A percentile compares a stretch with the other conserved stretches of the same genome.
These are phyloP conservation scores for Fissipunctia ypsillon DNA, from an alignment of 2,888 invertebrate species.

Conservation along the genomic window DNA sequence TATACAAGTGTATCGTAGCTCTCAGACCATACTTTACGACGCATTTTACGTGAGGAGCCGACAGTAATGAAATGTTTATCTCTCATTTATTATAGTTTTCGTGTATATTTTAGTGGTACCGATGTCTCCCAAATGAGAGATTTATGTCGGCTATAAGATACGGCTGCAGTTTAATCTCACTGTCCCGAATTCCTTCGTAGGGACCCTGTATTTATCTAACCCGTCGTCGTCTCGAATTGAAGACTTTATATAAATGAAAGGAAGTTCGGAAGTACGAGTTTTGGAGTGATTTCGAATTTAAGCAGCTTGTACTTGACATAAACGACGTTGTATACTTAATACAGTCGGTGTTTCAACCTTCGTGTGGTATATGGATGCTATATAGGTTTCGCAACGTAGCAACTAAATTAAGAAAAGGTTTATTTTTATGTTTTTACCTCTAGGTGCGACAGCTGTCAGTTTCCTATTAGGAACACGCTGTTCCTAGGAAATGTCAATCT, in stretches of 20 bases:
- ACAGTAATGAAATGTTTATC: constrained; percentile 60
- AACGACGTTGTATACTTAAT: background rate
- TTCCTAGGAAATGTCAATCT: constrained; percentile 15
- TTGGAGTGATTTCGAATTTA: constrained; percentile 10
- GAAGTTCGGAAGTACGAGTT: constrained; percentile 15
- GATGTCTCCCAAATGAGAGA: constrained; percentile 60
- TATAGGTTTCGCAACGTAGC: background rate
- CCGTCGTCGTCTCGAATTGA: constrained; percentile 24
- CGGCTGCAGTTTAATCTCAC: constrained; percentile 60
- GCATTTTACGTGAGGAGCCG: constrained; percentile 58
- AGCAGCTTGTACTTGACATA: constrained; percentile 11
- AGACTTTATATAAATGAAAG: constrained; percentile 41
- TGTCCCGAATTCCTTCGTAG: constrained; percentile 44
- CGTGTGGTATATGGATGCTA: too few relatives aligned
- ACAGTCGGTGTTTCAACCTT: background rate
- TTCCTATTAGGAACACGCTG: background rate
- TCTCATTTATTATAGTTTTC: constrained; percentile 70
- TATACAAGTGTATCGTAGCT: constrained; percentile 50
- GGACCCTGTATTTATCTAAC: constrained; percentile 48
- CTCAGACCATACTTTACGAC: constrained; percentile 51
- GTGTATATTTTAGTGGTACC: constrained; percentile 39
- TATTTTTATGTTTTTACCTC: background rate
- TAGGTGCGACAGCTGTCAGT: background rate
- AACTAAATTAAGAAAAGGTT: background rate
- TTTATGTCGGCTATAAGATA: constrained; percentile 69